phyloP scores from a whole-genome alignment of 2,113 vertebrate species.

The Coreoperca whiteheadi region DNA sequence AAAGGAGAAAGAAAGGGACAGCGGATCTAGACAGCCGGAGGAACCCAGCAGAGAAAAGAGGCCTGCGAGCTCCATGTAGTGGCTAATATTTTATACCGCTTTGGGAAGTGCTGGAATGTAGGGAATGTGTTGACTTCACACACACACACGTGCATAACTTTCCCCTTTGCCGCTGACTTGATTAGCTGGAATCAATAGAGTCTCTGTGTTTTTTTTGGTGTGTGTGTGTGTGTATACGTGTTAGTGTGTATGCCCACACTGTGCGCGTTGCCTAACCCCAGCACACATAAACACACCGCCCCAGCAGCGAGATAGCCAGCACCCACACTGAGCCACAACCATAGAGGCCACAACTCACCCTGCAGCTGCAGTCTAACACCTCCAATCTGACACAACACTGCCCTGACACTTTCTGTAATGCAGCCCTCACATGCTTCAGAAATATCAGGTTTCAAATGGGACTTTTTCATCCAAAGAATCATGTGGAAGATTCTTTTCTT shows the following conservation, averaged over 20 bases:
- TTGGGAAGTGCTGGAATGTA: constrained; percentile 89
- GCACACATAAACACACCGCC: constrained; percentile 80
- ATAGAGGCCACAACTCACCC: constrained; percentile 45
- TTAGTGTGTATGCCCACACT: constrained; percentile 54
- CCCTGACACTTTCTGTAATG: constrained; percentile 24
- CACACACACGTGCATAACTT: constrained; percentile 65
- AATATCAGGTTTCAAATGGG: neutral
- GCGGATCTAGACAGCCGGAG: constrained; percentile 38
- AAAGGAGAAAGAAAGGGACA: neutral
- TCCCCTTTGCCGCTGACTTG: constrained; percentile 79
- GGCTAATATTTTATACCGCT: constrained; percentile 85
- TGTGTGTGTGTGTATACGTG: constrained; percentile 39
- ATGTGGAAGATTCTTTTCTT: neutral
- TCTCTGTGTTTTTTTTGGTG: constrained; percentile 74
- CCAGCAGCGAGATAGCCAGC: constrained; percentile 60
- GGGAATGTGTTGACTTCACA: constrained; percentile 91
- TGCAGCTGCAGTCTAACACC: constrained; percentile 69
- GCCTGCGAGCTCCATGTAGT: constrained; percentile 28
- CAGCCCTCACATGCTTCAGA: neutral
- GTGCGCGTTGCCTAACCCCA: constrained; percentile 77
- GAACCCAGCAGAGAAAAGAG: constrained; percentile 48
- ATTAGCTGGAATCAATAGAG: constrained; percentile 83
- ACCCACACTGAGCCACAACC: constrained; percentile 66
- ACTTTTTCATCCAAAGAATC: neutral
- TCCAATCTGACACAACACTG: constrained; percentile 40